phyloP scores from a whole-genome alignment of 92 coral and sea anemone genomes.

The Isaurus tuberculatus region DNA sequence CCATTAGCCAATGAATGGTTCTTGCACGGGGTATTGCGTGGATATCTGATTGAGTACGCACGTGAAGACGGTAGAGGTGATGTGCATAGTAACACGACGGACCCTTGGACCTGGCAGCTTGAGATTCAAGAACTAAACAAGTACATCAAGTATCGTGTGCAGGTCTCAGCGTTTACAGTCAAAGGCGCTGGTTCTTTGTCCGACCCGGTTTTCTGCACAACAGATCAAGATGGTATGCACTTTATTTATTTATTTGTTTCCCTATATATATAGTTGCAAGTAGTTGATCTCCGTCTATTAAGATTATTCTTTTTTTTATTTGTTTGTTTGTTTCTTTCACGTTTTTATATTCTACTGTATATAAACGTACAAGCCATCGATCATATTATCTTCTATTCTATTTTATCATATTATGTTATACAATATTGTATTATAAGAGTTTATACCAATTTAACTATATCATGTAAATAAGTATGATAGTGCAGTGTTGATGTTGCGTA shows the following conservation, averaged over 20 bases:
- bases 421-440: no score
- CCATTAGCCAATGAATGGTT: constrained; percentile 54
- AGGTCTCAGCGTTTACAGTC: constrained; percentile 65
- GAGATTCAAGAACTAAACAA: constrained; percentile 44
- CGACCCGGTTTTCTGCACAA: constrained; percentile 47
- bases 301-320: neutral
- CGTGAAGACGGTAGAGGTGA: constrained; percentile 38
- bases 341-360: no score
- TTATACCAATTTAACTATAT: no score
- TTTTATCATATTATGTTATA: no score
- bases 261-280: neutral
- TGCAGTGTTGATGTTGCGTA: no score
- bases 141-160: constrained; percentile 60
- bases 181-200: constrained; percentile 58
- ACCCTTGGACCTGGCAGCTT: neutral
- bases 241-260: neutral
- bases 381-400: no score
- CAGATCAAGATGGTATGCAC: constrained; percentile 75
- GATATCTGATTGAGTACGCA: constrained; percentile 57
- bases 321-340: no score
- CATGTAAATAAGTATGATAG: no score
- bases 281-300: no score
- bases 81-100: constrained; percentile 11
- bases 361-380: no score
- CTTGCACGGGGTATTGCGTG: constrained; percentile 63